phyloP scores from a whole-genome alignment of 2,113 vertebrate genomes.

The Sisor rabdophorus region DNA sequence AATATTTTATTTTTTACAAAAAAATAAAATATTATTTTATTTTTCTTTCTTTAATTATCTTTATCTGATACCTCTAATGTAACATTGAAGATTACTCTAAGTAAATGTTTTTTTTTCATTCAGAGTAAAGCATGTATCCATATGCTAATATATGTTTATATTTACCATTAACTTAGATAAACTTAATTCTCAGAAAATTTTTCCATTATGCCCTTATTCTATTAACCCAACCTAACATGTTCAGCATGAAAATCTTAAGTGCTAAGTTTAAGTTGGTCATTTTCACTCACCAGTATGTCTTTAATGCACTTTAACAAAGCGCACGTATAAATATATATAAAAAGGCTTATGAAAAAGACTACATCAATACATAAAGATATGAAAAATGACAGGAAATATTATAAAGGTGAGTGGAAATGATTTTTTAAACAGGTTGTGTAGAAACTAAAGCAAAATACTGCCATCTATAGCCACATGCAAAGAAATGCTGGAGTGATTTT shows the following conservation, averaged over 20 bases:
- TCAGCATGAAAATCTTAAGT: background rate
- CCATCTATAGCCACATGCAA: constrained; percentile 83
- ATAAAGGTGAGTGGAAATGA: background rate
- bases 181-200: too few species aligned
- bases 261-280: background rate
- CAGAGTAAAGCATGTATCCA: background rate
- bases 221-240: background rate
- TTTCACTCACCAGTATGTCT: background rate
- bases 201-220: too few species aligned
- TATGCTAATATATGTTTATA: background rate
- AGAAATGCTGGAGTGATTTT: constrained; percentile 59
- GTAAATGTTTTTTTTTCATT: background rate
- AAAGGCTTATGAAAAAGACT: background rate
- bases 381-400: constrained; percentile 5
- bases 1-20: too few species aligned
- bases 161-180: background rate
- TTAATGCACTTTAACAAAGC: background rate
- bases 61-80: background rate
- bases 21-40: too few species aligned
- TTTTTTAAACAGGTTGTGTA: constrained; percentile 8
- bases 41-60: too few species aligned
- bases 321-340: background rate
- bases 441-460: constrained; percentile 79
- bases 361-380: background rate
- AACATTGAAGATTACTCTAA: background rate